A percentile compares a stretch with the other conserved stretches of the same genome.
These are phyloP conservation scores for Pomatostomus ruficeps DNA, from an alignment of 2,113 vertebrate species.

Conservation along the genomic window DNA sequence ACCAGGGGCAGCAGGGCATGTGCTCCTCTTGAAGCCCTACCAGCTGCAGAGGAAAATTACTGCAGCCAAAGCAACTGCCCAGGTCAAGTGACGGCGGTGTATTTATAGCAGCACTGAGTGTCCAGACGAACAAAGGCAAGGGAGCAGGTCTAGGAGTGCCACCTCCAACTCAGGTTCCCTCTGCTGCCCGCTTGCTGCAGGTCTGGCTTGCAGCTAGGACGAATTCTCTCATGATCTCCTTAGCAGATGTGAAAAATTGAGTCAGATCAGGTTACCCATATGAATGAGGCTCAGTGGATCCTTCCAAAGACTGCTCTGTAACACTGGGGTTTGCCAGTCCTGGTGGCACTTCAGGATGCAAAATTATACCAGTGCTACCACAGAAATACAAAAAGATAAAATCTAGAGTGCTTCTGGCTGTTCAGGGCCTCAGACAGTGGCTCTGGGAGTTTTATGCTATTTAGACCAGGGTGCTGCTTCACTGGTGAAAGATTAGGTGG, in stretches of 20 bases:
- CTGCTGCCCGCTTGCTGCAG: background rate
- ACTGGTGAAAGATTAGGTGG: background rate
- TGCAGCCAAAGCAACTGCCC: constrained; percentile 5
- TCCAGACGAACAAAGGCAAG: background rate
- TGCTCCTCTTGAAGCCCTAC: constrained; percentile 7
- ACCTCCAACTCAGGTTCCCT: background rate
- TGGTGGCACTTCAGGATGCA: background rate
- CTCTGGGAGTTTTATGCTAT: background rate
- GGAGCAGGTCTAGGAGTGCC: background rate
- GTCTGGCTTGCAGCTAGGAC: background rate
- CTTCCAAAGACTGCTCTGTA: background rate
- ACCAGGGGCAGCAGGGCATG: background rate
- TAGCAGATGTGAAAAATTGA: background rate
- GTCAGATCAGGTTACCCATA: background rate
- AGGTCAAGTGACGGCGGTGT: constrained; percentile 36
- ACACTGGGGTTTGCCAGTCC: background rate
- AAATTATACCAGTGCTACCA: background rate
- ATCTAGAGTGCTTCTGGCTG: background rate
- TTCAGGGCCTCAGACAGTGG: background rate
- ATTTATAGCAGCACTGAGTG: constrained; percentile 29
- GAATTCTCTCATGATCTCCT: background rate
- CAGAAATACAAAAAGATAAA: background rate
- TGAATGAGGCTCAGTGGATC: background rate
- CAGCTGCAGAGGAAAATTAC: background rate
- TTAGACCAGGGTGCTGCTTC: background rate